Evolutionary conservation across 2,888 invertebrate genomes (phyloP).

Genomic region (Schizotus pectinicornis): DNA sequence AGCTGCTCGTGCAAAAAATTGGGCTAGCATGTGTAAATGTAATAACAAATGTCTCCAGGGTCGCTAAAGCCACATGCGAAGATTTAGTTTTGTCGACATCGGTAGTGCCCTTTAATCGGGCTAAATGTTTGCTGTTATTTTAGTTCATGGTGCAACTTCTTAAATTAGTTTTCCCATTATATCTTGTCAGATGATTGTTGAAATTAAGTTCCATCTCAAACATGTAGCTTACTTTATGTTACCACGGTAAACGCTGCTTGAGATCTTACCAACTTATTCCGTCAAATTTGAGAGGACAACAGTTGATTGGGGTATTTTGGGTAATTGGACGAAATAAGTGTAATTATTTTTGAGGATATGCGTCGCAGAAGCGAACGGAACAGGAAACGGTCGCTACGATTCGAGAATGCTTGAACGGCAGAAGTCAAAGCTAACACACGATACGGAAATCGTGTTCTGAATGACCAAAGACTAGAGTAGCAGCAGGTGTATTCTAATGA

Average conservation of each 20-base stretch:
- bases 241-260: no score
- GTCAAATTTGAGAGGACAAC: no score
- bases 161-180: no score
- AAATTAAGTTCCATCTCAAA: no score
- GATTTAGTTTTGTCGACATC: background rate
- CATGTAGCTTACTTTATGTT: no score
- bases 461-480: background rate
- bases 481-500: conserved; percentile 6
- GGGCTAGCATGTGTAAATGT: conserved; percentile 13
- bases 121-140: background rate
- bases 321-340: no score
- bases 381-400: conserved; percentile 19
- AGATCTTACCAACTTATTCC: no score
- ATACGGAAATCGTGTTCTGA: conserved; percentile 3
- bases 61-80: conserved; percentile 13
- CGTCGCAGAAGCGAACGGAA: background rate
- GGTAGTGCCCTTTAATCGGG: background rate
- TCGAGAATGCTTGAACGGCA: conserved; percentile 14
- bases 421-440: background rate
- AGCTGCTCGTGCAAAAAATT: conserved; percentile 15
- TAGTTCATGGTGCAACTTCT: no score
- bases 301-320: background rate
- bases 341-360: background rate
- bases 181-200: no score
- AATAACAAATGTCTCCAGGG: conserved; percentile 17